phyloP scores from a whole-genome alignment of 2,797 vertebrate species.

The Platalea minor region DNA sequence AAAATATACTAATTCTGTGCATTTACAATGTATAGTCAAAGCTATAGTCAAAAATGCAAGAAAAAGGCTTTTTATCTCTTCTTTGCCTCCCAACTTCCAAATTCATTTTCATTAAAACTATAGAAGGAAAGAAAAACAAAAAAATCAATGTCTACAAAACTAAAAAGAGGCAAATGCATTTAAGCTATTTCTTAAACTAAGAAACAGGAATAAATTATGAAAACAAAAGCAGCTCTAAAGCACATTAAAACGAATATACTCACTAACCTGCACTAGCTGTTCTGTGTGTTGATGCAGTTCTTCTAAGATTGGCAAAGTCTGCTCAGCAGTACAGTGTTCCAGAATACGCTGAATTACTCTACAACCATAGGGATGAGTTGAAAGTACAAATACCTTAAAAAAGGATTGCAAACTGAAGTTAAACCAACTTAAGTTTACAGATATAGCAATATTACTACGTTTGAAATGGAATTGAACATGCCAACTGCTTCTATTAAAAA shows the following conservation, averaged over 20 bases:
- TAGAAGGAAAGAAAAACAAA: constrained; percentile 15
- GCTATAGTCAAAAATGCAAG: constrained; percentile 14
- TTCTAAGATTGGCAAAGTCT: constrained; percentile 93
- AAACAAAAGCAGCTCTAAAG: neutral
- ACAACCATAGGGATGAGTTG: constrained; percentile 96
- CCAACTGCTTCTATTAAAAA: neutral
- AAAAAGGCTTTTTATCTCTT: constrained; percentile 35
- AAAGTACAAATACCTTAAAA: constrained; percentile 93
- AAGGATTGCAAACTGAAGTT: constrained; percentile 5
- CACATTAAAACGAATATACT: neutral
- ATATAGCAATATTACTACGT: neutral
- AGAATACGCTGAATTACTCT: constrained; percentile 97
- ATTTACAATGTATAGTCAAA: neutral
- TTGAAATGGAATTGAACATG: neutral
- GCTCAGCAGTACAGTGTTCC: constrained; percentile 96
- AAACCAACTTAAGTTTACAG: neutral
- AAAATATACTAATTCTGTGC: neutral
- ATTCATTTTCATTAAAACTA: constrained; percentile 55
- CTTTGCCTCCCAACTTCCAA: constrained; percentile 53
- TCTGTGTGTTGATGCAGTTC: constrained; percentile 97
- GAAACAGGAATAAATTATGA: neutral
- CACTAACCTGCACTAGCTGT: constrained; percentile 91
- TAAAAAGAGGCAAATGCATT: neutral
- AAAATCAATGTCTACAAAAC: neutral
- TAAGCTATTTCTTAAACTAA: neutral